Percentiles rank a stretch among this genome's conserved stretches.
phyloP scores from a whole-genome alignment of 2,113 vertebrate genomes.

The Semnopithecus entellus region DNA sequence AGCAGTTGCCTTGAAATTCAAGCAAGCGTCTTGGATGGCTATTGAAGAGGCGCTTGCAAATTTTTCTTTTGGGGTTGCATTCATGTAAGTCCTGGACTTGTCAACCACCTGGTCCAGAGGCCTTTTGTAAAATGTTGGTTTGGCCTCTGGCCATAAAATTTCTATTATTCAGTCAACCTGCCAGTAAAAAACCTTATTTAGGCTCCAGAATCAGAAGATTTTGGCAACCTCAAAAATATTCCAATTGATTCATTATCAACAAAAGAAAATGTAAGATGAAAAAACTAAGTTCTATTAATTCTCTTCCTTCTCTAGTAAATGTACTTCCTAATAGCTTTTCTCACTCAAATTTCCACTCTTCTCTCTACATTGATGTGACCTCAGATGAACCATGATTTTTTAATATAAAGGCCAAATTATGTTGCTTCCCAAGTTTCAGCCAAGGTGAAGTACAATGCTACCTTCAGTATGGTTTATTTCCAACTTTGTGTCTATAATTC shows the following conservation, averaged over 20 bases:
- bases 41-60: not conserved
- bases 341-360: not conserved
- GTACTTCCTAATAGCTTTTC: not conserved
- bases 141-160: not conserved
- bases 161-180: not conserved
- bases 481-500: not conserved
- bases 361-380: not conserved
- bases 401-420: not conserved
- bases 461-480: not conserved
- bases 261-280: slow-evolving; percentile 13
- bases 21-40: not conserved
- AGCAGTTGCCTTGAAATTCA: not conserved
- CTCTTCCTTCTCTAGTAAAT: not conserved
- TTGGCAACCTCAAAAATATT: slow-evolving; percentile 22
- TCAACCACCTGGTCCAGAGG: not conserved
- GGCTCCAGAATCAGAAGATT: not conserved
- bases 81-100: not conserved
- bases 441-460: not conserved
- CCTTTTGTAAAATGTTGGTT: not conserved
- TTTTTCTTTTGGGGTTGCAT: not conserved
- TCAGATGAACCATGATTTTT: not conserved
- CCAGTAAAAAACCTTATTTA: not conserved
- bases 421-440: not conserved
- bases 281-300: not conserved
- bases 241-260: slow-evolving; percentile 18